These are phyloP conservation scores for Macquaria ambigua DNA, from an alignment of 2,113 vertebrate genomes.

Conservation along the genomic window DNA sequence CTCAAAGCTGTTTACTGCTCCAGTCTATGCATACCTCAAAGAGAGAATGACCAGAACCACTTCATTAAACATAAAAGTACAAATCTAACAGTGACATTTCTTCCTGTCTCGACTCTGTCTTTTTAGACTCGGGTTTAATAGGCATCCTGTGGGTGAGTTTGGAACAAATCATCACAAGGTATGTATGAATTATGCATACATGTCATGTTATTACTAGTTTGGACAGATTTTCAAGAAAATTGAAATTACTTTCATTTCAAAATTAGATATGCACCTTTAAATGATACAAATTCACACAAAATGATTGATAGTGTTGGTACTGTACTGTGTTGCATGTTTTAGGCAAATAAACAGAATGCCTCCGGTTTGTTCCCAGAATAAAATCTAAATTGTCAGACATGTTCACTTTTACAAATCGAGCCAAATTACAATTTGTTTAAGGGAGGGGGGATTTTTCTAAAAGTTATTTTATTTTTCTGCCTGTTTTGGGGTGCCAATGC, in stretches of 20 bases:
- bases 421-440: neutral
- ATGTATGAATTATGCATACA: neutral
- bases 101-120: neutral
- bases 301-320: neutral
- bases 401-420: neutral
- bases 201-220: neutral
- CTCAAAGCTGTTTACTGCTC: conserved; percentile 48
- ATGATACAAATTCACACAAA: neutral
- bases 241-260: neutral
- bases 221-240: neutral
- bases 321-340: neutral
- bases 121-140: neutral
- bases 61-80: conserved; percentile 52
- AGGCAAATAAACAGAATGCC: neutral
- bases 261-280: neutral
- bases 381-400: conserved; percentile 4
- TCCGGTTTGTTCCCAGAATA: conserved; percentile 18
- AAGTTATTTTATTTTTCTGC: neutral
- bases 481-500: neutral
- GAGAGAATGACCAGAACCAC: conserved; percentile 18
- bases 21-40: conserved; percentile 8
- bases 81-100: conserved; percentile 21
- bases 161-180: neutral
- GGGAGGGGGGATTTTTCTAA: too few relatives aligned
- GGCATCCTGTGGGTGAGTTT: neutral